Evolutionary conservation across 2,888 invertebrate genomes (phyloP), one percentile per base, ranked within the genome.

Genomic region (Stenichneumon culpator): DNA sequence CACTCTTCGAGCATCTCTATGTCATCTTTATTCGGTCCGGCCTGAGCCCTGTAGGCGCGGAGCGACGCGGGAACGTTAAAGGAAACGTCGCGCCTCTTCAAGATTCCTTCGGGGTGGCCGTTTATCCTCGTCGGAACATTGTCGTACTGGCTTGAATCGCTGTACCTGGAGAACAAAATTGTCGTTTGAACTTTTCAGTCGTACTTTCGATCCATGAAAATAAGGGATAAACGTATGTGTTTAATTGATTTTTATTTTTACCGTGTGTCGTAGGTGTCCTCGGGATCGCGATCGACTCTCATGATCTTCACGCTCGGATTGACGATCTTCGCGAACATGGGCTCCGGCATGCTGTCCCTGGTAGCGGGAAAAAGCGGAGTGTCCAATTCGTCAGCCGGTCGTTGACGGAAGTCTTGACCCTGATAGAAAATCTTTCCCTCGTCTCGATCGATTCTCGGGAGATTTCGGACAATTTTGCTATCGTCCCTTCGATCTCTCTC

Each of bases 61-160:
- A 91, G 89, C 22, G 93, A 90, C 69, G 90, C 89, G 79, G 91
- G 91, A 75, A 92, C 90, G 77, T 88, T 92, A 86, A 92, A 93
- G 57, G 91, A 90, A 44, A 90, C 92, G 82, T 94, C 94, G 16
- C 93, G 89, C 79, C 88, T 91, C 84, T 91, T 94, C 83, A 91
- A 87, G 79, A 91, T 92, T 63, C 92, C 91, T 50, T 92, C 88
- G 16, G 91, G 90, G 52, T 90, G 89, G 78, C 87, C 86, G 22
- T 90, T 90, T 90, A 93, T 93, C 68, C 92, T 90, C 50, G 92
- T 90, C 67, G 94, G 94, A 72, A 94, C 92, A 87, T 94, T 94
- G 88, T 94, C 94, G 89, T 93, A 94, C 77, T 94, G 94, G 88
- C 94, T 94, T 73, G 90, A 92, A 82, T 93, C 93, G 39, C 93